These are phyloP conservation scores for Callorhinus ursinus DNA, from an alignment of 2,113 vertebrate genomes.

Conservation along the genomic window DNA sequence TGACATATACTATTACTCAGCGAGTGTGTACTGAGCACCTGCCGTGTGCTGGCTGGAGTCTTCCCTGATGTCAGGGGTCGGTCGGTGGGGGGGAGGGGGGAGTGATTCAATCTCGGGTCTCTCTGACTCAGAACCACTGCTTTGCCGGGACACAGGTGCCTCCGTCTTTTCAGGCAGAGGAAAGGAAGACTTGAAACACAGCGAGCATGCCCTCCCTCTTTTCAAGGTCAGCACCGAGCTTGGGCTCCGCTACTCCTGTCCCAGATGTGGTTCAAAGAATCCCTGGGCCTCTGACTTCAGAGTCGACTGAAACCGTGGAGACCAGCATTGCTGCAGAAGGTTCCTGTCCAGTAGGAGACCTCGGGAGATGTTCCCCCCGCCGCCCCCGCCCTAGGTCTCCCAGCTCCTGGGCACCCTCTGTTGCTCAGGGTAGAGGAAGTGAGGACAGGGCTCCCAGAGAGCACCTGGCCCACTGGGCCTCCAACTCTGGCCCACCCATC, in stretches of 20 bases:
- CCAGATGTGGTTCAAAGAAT: background rate
- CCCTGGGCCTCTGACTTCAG: background rate
- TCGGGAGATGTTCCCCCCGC: background rate
- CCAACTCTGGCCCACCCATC: background rate
- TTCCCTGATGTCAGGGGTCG: background rate
- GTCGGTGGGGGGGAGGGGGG: background rate
- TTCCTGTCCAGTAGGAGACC: background rate
- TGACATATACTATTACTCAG: background rate
- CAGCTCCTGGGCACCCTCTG: background rate
- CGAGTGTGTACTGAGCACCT: background rate
- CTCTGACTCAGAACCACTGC: background rate
- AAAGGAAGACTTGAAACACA: background rate
- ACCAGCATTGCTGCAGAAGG: rapidly evolving
- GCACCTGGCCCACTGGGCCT: background rate
- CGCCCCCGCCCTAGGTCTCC: background rate
- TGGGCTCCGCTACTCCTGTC: background rate
- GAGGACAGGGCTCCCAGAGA: too few species aligned
- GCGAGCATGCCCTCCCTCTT: background rate
- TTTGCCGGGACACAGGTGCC: background rate
- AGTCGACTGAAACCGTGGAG: background rate
- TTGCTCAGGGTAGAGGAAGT: background rate
- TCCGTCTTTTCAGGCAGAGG: background rate
- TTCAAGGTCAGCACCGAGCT: background rate
- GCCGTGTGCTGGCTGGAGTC: background rate
- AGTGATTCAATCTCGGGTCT: background rate